phyloP scores from a whole-genome alignment of 2,888 invertebrate genomes.

The Sphaerophoria rueppellii region DNA sequence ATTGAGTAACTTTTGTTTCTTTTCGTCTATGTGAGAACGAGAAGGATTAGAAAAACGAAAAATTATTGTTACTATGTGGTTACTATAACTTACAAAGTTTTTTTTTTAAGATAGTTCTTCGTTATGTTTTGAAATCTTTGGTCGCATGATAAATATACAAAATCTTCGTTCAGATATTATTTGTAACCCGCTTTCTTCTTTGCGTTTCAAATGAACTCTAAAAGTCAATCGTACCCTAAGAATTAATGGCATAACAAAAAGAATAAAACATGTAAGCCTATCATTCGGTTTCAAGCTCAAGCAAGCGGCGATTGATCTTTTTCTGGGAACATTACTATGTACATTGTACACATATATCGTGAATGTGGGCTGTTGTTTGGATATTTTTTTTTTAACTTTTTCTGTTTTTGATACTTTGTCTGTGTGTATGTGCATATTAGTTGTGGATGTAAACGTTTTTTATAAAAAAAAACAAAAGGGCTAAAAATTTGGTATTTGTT shows the following conservation, averaged over 20 bases:
- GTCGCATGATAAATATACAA: no score
- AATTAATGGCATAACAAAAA: not conserved
- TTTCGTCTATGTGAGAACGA: no score
- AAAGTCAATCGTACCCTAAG: not conserved
- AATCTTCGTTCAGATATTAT: no score
- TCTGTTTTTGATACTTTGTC: not conserved
- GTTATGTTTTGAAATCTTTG: no score
- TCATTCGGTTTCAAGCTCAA: not conserved
- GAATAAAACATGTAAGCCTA: not conserved
- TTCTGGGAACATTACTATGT: conserved; percentile 45
- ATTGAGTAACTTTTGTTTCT: no score
- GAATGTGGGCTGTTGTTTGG: not conserved
- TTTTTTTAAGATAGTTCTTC: no score
- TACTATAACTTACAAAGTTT: no score
- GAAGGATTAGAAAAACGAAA: no score
- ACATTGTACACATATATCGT: conserved; percentile 2
- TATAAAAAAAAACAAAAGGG: conserved; percentile 43
- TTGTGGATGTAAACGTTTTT: not conserved
- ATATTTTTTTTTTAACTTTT: not conserved
- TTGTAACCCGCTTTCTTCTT: no score
- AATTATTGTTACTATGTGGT: no score
- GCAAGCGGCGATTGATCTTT: conserved; percentile 42
- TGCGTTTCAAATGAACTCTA: not conserved
- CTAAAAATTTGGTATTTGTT: conserved; percentile 43
- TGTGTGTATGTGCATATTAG: conserved; percentile 1